Evolutionary conservation across 2,113 vertebrate species (phyloP), one percentile per base, ranked within the genome.

Genomic region (Hippocampus comes): DNA sequence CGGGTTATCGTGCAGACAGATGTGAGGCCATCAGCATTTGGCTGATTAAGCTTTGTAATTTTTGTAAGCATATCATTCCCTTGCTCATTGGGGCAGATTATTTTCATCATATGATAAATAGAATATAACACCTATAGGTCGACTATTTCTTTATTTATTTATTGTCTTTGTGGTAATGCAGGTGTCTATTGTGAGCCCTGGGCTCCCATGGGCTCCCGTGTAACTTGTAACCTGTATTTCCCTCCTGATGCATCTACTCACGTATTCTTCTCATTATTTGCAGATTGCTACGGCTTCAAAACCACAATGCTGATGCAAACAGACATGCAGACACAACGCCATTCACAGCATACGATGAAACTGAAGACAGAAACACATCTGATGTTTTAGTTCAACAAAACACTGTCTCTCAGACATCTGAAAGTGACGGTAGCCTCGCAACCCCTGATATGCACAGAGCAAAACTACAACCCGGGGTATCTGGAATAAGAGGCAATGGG

Each of bases 211-310:
- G 34, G 34, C 34, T 38, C 34, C 34, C 34, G 34, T 38, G 34
- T 38, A 38, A 38, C 34, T 38, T 38, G 34, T 38, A 38, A 38
- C 34, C 34, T 38, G 17, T 18, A 18, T 34, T 5, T 63, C 2
- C 17, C 9, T 63, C 18, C 14, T 63, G 20, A 63, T 20, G 20
- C 17, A 64, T 68, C 15, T 79, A 38, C 68, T 61, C 10, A 67
- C 71, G 15, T 59, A 12, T 80, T n/a, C 68, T 25, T 71, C 25
- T 76, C 9, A 69, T 38, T 70, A 57, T 46, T 48, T 27, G 63
- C 85, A 92, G 91, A 68, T 30, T 73, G 70, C 73, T 79, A 75
- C 83, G 43, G 70, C 49, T 82, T 49, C 83, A 85, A 76, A 87
- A 79, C 27, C 77, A 81, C 38, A 77, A 78, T 7, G 70, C 75